A percentile compares a stretch with the other conserved stretches of the same genome.
These are phyloP conservation scores for Uromys caudimaculatus DNA, from an alignment of 2,797 vertebrate species.

Conservation along the genomic window DNA sequence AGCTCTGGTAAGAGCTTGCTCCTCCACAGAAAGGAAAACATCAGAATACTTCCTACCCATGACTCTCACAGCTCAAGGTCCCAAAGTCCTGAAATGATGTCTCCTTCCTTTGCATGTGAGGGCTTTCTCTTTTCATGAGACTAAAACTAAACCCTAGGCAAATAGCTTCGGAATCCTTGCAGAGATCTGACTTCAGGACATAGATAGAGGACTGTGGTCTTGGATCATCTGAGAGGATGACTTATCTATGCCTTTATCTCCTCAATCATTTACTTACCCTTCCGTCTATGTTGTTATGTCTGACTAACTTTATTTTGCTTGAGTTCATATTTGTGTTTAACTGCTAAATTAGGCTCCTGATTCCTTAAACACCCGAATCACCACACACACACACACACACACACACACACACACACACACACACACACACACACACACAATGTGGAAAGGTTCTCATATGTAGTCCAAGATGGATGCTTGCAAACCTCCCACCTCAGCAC, in stretches of 20 bases:
- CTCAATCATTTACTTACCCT: not conserved
- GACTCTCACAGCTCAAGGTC: not conserved
- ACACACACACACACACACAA: not conserved
- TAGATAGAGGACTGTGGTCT: not conserved
- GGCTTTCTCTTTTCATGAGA: not conserved
- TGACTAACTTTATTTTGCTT: constrained; percentile 41
- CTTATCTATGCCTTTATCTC: not conserved
- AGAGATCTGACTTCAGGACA: constrained; percentile 39
- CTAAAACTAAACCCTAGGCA: constrained; percentile 4
- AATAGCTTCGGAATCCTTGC: not conserved
- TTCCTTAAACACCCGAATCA: not conserved
- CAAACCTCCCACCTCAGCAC: not conserved
- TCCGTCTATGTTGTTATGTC: not conserved
- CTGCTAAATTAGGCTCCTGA: not conserved
- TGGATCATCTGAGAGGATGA: constrained; percentile 3
- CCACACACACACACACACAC: not conserved
- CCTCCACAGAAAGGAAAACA: not conserved
- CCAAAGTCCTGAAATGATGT: not conserved
- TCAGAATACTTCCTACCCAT: not conserved
- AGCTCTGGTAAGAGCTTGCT: constrained; percentile 4
- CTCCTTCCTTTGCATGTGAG: not conserved
- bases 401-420: not conserved
- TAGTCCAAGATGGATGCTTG: not conserved
- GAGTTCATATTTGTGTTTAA: not conserved
- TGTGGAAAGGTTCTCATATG: not conserved